Evolutionary conservation across 2,888 invertebrate genomes (phyloP).

Genomic region (Tetramorium bicarinatum): DNA sequence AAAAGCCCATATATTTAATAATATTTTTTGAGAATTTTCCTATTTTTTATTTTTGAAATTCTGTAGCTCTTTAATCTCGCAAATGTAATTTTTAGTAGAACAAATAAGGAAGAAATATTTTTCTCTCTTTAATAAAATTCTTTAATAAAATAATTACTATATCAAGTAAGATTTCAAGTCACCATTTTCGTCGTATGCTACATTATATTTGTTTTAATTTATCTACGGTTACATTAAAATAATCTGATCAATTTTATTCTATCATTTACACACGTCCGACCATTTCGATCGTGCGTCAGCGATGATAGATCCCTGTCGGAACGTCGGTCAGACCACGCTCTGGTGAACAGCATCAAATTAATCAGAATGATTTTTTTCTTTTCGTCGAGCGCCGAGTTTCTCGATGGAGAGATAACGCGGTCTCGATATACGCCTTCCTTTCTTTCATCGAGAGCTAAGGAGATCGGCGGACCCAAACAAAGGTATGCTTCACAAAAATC

Average conservation of each 20-base stretch:
- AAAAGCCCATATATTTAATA: background rate
- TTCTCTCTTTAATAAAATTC: background rate
- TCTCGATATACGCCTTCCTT: slow-evolving; percentile 41
- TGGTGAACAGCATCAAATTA: slow-evolving; percentile 61
- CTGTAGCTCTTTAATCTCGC: background rate
- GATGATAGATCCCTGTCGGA: slow-evolving; percentile 46
- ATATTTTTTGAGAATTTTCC: background rate
- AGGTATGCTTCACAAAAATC: slow-evolving; percentile 57
- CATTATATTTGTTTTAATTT: slow-evolving; percentile 13
- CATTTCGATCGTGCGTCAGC: slow-evolving; percentile 26
- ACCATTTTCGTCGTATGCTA: background rate
- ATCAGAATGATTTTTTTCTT: slow-evolving; percentile 66
- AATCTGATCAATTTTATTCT: slow-evolving; percentile 13
- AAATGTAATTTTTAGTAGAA: background rate
- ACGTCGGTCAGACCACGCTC: slow-evolving; percentile 39
- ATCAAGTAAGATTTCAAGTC: background rate
- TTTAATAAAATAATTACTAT: background rate
- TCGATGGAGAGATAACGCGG: slow-evolving; percentile 60
- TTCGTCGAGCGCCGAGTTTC: slow-evolving; percentile 46
- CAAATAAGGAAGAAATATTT: background rate
- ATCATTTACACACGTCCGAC: background rate
- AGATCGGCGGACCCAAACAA: slow-evolving; percentile 57
- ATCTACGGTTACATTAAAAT: background rate
- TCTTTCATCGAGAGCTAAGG: slow-evolving; percentile 43
- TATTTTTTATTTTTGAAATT: background rate